phyloP scores from a whole-genome alignment of 2,888 invertebrate species.

The Nymphalis urticae region DNA sequence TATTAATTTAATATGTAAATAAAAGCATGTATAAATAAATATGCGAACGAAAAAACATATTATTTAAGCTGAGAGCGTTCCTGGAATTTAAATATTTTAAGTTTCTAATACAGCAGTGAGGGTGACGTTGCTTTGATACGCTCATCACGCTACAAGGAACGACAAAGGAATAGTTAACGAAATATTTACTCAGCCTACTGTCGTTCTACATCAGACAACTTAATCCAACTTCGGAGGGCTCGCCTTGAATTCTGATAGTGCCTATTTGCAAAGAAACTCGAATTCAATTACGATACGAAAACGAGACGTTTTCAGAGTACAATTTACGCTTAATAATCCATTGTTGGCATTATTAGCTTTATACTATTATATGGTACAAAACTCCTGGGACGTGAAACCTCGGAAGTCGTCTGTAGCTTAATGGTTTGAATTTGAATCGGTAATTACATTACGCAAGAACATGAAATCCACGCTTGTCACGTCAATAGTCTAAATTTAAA shows the following conservation, averaged over 20 bases:
- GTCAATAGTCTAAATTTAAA: too few relatives aligned
- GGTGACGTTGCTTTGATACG: conserved; percentile 16
- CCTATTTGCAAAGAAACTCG: conserved; percentile 25
- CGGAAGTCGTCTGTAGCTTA: neutral
- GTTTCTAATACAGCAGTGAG: conserved; percentile 2
- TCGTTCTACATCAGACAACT: conserved; percentile 36
- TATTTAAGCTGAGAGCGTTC: neutral
- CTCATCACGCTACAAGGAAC: conserved; percentile 40
- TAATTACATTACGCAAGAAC: neutral
- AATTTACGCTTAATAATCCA: conserved; percentile 8
- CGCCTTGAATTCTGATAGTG: conserved; percentile 27
- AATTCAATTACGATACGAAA: conserved; percentile 33
- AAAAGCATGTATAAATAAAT: too few relatives aligned
- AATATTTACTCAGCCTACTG: conserved; percentile 49
- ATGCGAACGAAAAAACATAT: neutral
- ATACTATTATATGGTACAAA: neutral
- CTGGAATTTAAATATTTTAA: conserved; percentile 12
- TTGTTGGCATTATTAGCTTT: neutral
- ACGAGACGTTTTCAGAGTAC: conserved; percentile 9
- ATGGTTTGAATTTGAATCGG: neutral
- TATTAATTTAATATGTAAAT: too few relatives aligned
- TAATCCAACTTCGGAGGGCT: conserved; percentile 39
- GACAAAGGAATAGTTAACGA: conserved; percentile 73
- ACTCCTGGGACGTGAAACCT: conserved; percentile 1
- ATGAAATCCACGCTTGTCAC: too few relatives aligned